Evolutionary conservation across 2,888 invertebrate species (phyloP).

Genomic region (Abrostola tripartita): DNA sequence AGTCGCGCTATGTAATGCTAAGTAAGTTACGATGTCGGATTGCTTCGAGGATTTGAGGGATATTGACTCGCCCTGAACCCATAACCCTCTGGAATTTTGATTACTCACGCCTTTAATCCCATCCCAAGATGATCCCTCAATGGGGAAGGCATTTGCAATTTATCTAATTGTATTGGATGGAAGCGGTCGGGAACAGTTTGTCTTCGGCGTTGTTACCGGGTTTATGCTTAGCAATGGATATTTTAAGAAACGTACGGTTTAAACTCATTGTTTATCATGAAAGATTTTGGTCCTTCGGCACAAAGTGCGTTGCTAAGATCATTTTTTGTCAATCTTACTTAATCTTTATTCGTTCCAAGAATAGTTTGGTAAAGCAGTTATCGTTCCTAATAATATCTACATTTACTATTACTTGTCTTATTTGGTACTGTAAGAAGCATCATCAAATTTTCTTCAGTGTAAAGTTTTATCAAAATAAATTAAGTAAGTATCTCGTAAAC

Average conservation of each 20-base stretch:
- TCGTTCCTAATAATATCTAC: too few relatives aligned
- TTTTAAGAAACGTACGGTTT: background rate
- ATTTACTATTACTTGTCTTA: too few relatives aligned
- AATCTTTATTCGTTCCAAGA: too few relatives aligned
- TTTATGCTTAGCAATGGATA: background rate
- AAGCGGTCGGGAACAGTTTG: constrained; percentile 4
- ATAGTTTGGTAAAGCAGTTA: too few relatives aligned
- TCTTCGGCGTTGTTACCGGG: constrained; percentile 1
- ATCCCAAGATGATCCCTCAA: constrained; percentile 11
- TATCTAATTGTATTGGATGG: constrained; percentile 7
- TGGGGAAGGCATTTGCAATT: constrained; percentile 9
- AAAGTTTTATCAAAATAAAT: too few relatives aligned
- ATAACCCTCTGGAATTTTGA: constrained; percentile 33
- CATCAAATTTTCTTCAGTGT: too few relatives aligned
- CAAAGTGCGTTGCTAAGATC: background rate
- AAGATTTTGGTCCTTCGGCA: background rate
- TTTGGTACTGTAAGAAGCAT: too few relatives aligned
- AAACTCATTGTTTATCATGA: background rate
- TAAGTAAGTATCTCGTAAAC: too few relatives aligned
- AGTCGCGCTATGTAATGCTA: constrained; percentile 7
- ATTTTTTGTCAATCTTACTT: background rate
- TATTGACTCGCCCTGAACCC: constrained; percentile 22
- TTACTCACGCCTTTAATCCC: constrained; percentile 31
- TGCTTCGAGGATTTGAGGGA: constrained; percentile 10
- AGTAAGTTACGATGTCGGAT: constrained; percentile 9